A percentile compares a stretch with the other conserved stretches of the same genome.
phyloP scores from a whole-genome alignment of 2,797 vertebrate species.

The Lates japonicus region DNA sequence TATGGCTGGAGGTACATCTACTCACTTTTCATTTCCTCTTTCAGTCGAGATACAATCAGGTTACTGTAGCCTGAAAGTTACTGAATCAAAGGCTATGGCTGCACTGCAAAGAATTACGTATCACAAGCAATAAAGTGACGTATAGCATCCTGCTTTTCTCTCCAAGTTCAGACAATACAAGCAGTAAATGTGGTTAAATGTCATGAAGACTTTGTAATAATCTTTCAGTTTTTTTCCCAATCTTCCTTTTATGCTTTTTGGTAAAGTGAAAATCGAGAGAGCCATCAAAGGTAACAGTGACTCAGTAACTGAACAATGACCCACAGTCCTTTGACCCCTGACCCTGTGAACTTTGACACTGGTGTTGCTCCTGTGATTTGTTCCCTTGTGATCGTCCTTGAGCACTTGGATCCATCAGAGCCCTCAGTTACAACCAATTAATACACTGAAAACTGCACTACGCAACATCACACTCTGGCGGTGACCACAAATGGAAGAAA shows the following conservation, averaged over 20 bases:
- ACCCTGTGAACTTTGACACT: constrained; percentile 76
- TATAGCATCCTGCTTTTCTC: background rate
- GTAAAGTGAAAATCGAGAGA: constrained; percentile 92
- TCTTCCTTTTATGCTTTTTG: constrained; percentile 64
- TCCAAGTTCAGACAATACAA: background rate
- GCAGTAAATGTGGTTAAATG: background rate
- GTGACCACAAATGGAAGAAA: background rate
- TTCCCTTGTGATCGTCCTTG: constrained; percentile 69
- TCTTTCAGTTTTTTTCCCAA: constrained; percentile 7
- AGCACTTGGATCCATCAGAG: constrained; percentile 33
- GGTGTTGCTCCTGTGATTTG: constrained; percentile 70
- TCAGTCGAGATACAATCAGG: constrained; percentile 14
- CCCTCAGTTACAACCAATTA: constrained; percentile 17
- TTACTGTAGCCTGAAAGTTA: background rate
- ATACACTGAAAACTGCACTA: constrained; percentile 70
- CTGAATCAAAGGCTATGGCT: constrained; percentile 1
- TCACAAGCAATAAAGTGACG: background rate
- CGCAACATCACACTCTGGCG: constrained; percentile 22
- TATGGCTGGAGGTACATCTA: constrained; percentile 90
- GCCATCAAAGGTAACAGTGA: constrained; percentile 89
- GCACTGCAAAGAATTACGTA: background rate
- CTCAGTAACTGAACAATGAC: constrained; percentile 47
- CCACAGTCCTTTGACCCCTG: constrained; percentile 72
- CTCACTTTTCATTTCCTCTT: constrained; percentile 52
- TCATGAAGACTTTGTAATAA: constrained; percentile 12